Evolutionary conservation across 1,140 invertebrate genomes (phyloP), one percentile per base, ranked within the genome.

Genomic region (Physella acuta): DNA sequence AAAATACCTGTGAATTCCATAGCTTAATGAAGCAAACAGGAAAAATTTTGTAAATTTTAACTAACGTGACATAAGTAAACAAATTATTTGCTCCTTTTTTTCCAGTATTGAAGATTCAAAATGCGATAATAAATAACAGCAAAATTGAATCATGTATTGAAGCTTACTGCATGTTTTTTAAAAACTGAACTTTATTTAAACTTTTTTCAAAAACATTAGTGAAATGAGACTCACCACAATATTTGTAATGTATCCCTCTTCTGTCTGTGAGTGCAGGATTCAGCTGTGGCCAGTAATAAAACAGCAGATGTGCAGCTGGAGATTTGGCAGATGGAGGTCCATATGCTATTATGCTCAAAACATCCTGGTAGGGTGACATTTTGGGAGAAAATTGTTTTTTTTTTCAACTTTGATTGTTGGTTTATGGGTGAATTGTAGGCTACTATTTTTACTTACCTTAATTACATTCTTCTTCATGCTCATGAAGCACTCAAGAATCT

Each of bases 231-330:
- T 88, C 83, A 95, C 94, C 93, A 71, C 92, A 91, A 81, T 95
- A 91, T 87, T 94, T 95, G 73, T 94, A 92, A 62, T 95, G 90
- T 39, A 95, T 88, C 0, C 92, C 91, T 79, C 93, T 92, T 55
- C 94, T 88, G 82, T 98, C 96, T 78, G 95, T 93, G 2, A 96
- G 88, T 79, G 93, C 93, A 26, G 95, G 92, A 87, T 98, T 97
- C 75, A 98, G 92, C 2, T 95, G 92, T n/a, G 97, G 97, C 96
- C 97, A 99, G 83, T 99, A 99, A 86, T 98, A 95, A 85, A 99
- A 99, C 24, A 99, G 88, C 31, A 99, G 87, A 87, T 98, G 97
- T 52, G 94, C 94, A 24, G 97, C 97, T 2, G 95, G 94, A 58
- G 93, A 90, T 70, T 95, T 87, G 0, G 96, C 93, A 59, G 91